These are phyloP conservation scores for Lophura nycthemera DNA, from an alignment of 2,113 vertebrate species.

Conservation along the genomic window DNA sequence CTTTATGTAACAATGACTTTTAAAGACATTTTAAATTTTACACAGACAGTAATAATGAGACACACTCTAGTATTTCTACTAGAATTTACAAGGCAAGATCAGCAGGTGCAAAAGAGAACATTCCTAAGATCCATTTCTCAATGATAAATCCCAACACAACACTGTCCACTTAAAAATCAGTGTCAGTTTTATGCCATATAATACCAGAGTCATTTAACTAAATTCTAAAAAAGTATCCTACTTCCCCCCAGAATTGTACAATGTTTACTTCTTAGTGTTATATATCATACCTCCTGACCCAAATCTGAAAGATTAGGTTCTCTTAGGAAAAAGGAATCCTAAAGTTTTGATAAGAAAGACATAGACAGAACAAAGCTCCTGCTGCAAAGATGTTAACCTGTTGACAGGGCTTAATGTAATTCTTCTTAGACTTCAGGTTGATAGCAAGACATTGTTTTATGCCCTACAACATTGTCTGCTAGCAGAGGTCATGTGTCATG, in stretches of 20 bases:
- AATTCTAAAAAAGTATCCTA: not conserved
- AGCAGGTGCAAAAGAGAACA: not conserved
- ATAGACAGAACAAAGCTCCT: conserved; percentile 10
- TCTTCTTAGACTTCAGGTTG: conserved; percentile 80
- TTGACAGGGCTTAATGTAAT: conserved; percentile 74
- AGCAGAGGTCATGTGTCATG: conserved; percentile 83
- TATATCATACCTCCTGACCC: conserved; percentile 13
- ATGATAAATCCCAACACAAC: not conserved
- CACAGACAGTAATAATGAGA: not conserved
- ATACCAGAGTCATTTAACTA: not conserved
- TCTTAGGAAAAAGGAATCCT: conserved; percentile 31
- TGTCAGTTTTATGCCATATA: not conserved
- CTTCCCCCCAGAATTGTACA: conserved; percentile 5
- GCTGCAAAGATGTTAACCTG: conserved; percentile 68
- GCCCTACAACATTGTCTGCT: conserved; percentile 81
- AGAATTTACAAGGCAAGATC: not conserved
- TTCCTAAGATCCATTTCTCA: not conserved
- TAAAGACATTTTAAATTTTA: not conserved
- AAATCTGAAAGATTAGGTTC: conserved; percentile 56
- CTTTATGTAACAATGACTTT: conserved; percentile 17
- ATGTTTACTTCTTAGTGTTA: conserved; percentile 54
- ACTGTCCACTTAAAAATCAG: not conserved
- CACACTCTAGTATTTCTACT: not conserved
- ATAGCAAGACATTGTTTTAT: conserved; percentile 81
- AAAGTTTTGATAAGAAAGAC: conserved; percentile 12